Evolutionary conservation across 2,888 invertebrate genomes (phyloP), one percentile per base, ranked within the genome.

Genomic region (Pyrochroa serraticornis): DNA sequence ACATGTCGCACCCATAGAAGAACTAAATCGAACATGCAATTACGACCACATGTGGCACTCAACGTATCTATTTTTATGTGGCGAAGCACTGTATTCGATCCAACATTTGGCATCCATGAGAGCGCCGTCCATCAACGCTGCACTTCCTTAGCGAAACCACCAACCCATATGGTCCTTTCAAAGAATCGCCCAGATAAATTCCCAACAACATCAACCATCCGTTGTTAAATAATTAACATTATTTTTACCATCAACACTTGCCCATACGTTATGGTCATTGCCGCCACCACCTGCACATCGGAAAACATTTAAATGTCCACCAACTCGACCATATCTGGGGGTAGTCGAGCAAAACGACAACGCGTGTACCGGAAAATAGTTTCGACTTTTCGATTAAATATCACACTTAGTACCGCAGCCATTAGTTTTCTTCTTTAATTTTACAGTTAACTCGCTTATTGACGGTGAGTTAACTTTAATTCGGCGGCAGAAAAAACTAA

Each of bases 21-120:
- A 39, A 22, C 22, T 9, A 43, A 44, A 52, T 52, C 46, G 14
- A 53, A 53, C 68, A 60, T 73, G 72, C 74, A 76, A 77, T 77
- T 76, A 77, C 66, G 70, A 64, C 66, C 75, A 75, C 75, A 77
- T 77, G 75, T 76, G 75, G 71, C 71, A 70, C 72, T 73, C 71
- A 67, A 66, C 67, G 72, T 71, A 73, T 73, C 71, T 75, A 75
- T 76, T 77, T 77, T 77, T 77, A 77, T 76, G 76, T 72, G 74
- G 65, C 69, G 66, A 64, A 63, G 67, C 63, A 68, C 60, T 67
- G 66, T 70, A 68, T 73, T 74, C 68, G 71, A 75, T 74, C 72
- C 75, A 71, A 73, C 77, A 77, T 77, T 77, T 77, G 77, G 77
- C 72, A 75, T 72, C 75, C 76, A 69, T 63, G 59, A 58, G 53